Base-by-base conservation (phyloP, 2,113 vertebrate species). In the Poicephalus meyeri region DNA sequence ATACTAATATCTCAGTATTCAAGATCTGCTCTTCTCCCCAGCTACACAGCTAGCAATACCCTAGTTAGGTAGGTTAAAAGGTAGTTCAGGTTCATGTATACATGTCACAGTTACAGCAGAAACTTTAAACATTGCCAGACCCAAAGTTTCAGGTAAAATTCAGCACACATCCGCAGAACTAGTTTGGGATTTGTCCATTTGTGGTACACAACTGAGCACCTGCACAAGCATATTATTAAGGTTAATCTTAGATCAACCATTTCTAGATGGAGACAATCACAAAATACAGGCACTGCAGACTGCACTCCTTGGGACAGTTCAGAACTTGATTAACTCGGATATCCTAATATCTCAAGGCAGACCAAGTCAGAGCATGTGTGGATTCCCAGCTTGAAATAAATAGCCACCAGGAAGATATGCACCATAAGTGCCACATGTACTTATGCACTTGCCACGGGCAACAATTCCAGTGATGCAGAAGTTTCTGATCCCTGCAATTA, bases 401-500 rank as follows among this genome's bases (percentile, higher is more conserved):
- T 64, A 78, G 65, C 46, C 72, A 56, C 31, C 1, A 0, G 17
- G 55, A 88, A 91, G 79, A 66, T 74, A 80, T 10, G 18, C 7
- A 39, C 63, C 6, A 0, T 55, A 84, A 91, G 41, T 49, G 68
- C 91, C 94, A 47, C 26, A 3, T 42, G 80, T 91, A 88, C 91
- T 90, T 69, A 49, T 35, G 66, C 73, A 92, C 84, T 95, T 89
- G 94, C 93, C 93, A 94, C 0, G 0, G 95, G 96, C 96, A 93
- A 87, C 83, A 72, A 84, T 78, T 81, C 65, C 91, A 95, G 77
- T 0, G 2, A 60, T 86, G 77, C 86, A 95, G 65, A 94, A 96
- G 90, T 90, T 88, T 56, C 80, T 91, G 88, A 31, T 79, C 89
- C 61, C 73, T 81, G 56, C 76, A 93, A 90, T 93, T 95, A 94